Evolutionary conservation across 2,888 invertebrate species (phyloP).

Genomic region (Syritta pipiens): DNA sequence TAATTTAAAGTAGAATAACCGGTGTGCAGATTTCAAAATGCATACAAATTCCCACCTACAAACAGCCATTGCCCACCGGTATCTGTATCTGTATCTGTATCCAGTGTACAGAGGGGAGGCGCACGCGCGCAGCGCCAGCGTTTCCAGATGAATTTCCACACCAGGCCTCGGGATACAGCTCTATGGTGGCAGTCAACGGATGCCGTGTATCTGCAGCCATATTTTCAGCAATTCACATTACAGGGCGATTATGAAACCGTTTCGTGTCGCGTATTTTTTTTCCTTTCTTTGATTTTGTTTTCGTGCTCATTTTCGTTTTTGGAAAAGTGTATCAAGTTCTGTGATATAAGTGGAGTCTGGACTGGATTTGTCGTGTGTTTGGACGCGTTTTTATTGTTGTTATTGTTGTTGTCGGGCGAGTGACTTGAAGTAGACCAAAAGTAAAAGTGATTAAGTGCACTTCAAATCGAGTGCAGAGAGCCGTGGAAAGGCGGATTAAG

Average conservation of each 20-base stretch:
- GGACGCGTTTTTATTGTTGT: conserved; percentile 11
- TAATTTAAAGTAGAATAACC: conserved; percentile 62
- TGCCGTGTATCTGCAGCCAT: conserved; percentile 23
- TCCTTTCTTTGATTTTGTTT: no score
- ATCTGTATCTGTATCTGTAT: neutral
- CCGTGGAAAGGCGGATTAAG: no score
- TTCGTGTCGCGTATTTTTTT: conserved; percentile 10
- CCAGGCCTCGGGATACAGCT: no score
- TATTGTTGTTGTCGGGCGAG: neutral
- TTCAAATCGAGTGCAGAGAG: neutral
- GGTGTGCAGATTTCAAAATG: conserved; percentile 63
- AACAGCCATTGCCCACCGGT: neutral
- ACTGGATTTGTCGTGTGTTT: conserved; percentile 20
- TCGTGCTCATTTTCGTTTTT: no score
- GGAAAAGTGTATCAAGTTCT: conserved; percentile 57
- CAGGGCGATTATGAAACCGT: conserved; percentile 51
- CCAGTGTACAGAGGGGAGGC: neutral
- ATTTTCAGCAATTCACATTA: conserved; percentile 46
- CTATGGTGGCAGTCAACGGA: no score
- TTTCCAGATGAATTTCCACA: conserved; percentile 45
- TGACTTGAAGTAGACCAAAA: conserved; percentile 32
- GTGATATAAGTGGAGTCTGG: conserved; percentile 43
- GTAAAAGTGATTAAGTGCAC: conserved; percentile 50
- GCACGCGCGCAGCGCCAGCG: conserved; percentile 38
- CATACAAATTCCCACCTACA: conserved; percentile 60